Evolutionary conservation across 2,113 vertebrate genomes (phyloP).

Genomic region (Tautogolabrus adspersus): DNA sequence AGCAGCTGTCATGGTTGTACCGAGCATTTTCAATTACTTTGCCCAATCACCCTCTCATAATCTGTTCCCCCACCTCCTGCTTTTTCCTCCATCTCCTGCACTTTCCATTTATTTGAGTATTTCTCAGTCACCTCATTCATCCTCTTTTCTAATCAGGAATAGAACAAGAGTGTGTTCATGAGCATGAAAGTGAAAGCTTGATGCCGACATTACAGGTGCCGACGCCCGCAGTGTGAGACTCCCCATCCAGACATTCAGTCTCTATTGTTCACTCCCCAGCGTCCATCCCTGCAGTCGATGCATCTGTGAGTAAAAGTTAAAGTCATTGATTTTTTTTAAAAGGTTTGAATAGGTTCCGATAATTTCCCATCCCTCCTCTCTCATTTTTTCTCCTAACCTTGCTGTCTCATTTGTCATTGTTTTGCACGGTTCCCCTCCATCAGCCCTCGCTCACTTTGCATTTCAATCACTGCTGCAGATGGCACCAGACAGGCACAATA

Average conservation of each 20-base stretch:
- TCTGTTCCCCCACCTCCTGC: conserved; percentile 1
- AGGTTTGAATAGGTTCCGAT: conserved; percentile 14
- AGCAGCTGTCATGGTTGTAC: conserved; percentile 33
- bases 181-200: conserved; percentile 7
- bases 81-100: neutral
- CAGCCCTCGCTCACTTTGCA: conserved; percentile 2
- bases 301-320: neutral
- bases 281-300: neutral
- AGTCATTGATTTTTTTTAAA: conserved; percentile 10
- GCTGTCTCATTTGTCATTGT: conserved; percentile 31
- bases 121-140: conserved; percentile 4
- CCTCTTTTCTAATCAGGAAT: conserved; percentile 9
- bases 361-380: conserved; percentile 1
- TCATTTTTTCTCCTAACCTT: neutral
- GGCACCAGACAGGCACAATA: conserved; percentile 18
- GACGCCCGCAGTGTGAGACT: neutral
- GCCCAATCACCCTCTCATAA: conserved; percentile 8
- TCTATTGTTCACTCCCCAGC: neutral
- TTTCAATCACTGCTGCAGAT: conserved; percentile 23
- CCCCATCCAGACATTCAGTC: neutral
- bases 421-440: conserved; percentile 17
- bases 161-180: conserved; percentile 28
- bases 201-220: conserved; percentile 19
- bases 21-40: conserved; percentile 40
- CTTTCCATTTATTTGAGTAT: conserved; percentile 25